Base-by-base conservation (phyloP, 2,113 vertebrate species). In the Ophthalmolycus amberensis region DNA sequence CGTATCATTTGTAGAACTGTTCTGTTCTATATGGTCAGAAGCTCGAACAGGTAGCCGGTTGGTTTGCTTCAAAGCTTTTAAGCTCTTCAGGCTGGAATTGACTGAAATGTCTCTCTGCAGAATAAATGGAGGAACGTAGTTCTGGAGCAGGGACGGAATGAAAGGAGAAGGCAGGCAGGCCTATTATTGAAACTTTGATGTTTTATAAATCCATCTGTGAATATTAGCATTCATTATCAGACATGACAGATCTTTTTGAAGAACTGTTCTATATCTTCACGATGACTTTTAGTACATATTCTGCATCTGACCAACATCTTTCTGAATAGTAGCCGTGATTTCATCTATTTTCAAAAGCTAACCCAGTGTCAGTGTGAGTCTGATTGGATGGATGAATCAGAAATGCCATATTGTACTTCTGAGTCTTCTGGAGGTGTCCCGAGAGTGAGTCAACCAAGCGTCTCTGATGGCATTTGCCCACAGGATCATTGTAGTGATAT, bases 371-470 rank as follows among this genome's bases (percentile, higher is more conserved):
- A 62, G 66, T 14, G 83, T 75, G 63, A 85, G 52, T 79, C 44
- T 82, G 70, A 76, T 40, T 76, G 64, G 58, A 73, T 2, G 71
- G n/a, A 27, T 90, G 86, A 91, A 18, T 91, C 84, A 89, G 66
- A 87, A 77, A 52, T 27, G 71, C 59, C 48, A 70, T 22, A 80
- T 52, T 79, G 82, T 54, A 44, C 78, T 71, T 74, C 6, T 7
- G 65, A 84, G 73, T 64, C 48, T 58, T 46, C 78, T 75, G 80
- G 71, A 75, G 71, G 78, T 64, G 82, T 88, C 69, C 29, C 22
- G 69, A 68, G 84, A 25, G 59, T 66, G 71, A 82, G 71, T 72
- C 66, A 62, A 40, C 65, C 50, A 10, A 64, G 62, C 69, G 50
- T 85, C 58, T 72, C 72, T 58, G 70, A 84, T 71, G 48, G 70